phyloP scores from a whole-genome alignment of 2,113 vertebrate genomes.

The Alouatta palliata region DNA sequence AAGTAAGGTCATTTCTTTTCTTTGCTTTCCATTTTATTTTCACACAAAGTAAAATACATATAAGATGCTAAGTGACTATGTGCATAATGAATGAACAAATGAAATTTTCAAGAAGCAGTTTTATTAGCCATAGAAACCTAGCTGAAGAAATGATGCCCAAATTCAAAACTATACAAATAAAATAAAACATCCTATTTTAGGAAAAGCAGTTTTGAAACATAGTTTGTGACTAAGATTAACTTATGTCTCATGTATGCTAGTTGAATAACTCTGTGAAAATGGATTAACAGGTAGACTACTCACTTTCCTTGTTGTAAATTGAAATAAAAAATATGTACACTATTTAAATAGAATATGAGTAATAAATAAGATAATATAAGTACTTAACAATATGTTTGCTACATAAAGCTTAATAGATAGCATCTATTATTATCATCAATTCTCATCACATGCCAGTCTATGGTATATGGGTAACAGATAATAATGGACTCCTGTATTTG shows the following conservation, averaged over 20 bases:
- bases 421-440: not conserved
- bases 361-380: not conserved
- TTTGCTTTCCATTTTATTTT: not conserved
- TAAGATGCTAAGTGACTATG: not conserved
- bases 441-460: not conserved
- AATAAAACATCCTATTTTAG: not conserved
- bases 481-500: not conserved
- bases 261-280: not conserved
- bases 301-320: not conserved
- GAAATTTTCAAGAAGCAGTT: not conserved
- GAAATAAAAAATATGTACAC: not conserved
- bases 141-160: not conserved
- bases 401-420: not conserved
- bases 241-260: not conserved
- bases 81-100: not conserved
- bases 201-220: not conserved
- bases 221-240: not conserved
- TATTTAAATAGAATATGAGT: not conserved
- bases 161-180: not conserved
- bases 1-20: not conserved
- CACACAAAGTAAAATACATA: not conserved
- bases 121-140: not conserved
- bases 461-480: not conserved
- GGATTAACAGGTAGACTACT: not conserved
- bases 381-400: not conserved